Evolutionary conservation across 2,113 vertebrate genomes (phyloP).

Genomic region (Rhinolophus ferrumequinum): DNA sequence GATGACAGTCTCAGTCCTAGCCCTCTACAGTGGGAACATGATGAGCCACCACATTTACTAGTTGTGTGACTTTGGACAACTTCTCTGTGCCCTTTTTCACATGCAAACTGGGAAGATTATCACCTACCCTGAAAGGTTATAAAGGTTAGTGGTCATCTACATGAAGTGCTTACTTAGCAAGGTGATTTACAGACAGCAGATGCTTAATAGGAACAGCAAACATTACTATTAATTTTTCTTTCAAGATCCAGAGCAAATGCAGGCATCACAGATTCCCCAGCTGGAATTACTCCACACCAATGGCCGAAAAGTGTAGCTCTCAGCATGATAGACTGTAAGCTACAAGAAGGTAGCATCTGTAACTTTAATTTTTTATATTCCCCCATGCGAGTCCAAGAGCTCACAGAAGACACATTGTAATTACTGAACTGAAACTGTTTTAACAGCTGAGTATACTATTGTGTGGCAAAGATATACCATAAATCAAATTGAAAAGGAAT

Average conservation of each 20-base stretch:
- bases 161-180: not conserved
- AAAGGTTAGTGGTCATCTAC: not conserved
- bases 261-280: not conserved
- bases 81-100: not conserved
- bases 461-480: not conserved
- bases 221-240: conserved; percentile 33
- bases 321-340: not conserved
- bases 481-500: conserved; percentile 16
- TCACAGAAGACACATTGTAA: not conserved
- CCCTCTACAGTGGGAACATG: not conserved
- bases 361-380: conserved; percentile 1
- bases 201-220: not conserved
- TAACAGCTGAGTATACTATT: not conserved
- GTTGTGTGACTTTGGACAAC: not conserved
- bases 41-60: not conserved
- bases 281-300: not conserved
- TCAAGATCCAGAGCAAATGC: not conserved
- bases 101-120: conserved; percentile 34
- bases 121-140: not conserved
- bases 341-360: not conserved
- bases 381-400: not conserved
- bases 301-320: not conserved
- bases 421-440: not conserved
- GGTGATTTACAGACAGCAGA: not conserved
- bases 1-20: not conserved